Percentiles rank a stretch among this genome's conserved stretches.
Evolutionary conservation across 2,888 invertebrate species (phyloP).

Genomic region (Ichneumon xanthorius): DNA sequence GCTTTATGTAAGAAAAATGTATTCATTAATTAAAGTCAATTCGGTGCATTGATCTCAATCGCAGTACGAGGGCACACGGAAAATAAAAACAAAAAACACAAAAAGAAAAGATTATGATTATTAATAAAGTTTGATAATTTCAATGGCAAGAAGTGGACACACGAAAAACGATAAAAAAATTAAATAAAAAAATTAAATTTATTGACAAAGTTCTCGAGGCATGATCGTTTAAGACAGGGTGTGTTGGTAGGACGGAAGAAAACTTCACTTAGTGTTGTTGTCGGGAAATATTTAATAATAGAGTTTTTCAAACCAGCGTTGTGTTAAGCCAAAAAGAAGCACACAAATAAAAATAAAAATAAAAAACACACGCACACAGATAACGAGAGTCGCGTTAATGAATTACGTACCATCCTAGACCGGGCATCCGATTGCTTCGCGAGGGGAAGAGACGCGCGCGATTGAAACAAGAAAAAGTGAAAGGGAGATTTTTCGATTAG

Average conservation of each 20-base stretch:
- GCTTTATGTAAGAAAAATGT: background rate
- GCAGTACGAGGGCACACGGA: background rate
- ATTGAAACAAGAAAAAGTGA: constrained; percentile 67
- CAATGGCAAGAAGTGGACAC: background rate
- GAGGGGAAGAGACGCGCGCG: constrained; percentile 62
- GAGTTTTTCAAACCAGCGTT: constrained; percentile 22
- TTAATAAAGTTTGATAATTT: background rate
- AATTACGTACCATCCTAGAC: constrained; percentile 73
- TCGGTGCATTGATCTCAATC: background rate
- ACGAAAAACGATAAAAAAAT: background rate
- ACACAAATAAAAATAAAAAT: constrained; percentile 51
- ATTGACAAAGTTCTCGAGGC: background rate
- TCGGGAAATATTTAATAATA: background rate
- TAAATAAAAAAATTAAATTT: background rate
- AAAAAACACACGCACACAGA: constrained; percentile 64
- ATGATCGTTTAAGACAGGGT: background rate
- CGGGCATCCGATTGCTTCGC: constrained; percentile 75
- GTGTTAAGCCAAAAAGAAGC: constrained; percentile 36
- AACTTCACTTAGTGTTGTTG: background rate
- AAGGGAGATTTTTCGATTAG: constrained; percentile 69
- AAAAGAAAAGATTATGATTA: background rate
- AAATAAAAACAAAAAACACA: background rate
- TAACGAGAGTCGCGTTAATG: constrained; percentile 48
- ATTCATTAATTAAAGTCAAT: background rate
- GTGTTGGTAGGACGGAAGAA: background rate